Conservation (phyloP, 2,113 vertebrate species). For the Periophthalmus modestus region DNA sequence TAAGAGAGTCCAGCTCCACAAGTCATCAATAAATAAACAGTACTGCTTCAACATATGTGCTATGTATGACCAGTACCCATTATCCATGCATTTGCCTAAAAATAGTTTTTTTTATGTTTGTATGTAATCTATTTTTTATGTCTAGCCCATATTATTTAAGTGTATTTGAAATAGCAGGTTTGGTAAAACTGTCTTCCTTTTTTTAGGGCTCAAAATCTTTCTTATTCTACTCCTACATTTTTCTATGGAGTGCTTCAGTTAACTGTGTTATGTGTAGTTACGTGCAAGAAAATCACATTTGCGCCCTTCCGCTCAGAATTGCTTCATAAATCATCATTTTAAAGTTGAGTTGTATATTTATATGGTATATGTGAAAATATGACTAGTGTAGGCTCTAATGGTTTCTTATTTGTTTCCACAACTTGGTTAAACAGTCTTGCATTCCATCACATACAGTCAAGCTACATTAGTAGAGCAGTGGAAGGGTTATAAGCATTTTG, state of each 20-base stretch:
- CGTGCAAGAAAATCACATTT: neutral
- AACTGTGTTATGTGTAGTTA: neutral
- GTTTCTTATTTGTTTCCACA: neutral
- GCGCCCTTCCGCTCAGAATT: neutral
- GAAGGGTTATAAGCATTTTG: neutral
- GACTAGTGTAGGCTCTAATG: neutral
- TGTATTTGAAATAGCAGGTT: neutral
- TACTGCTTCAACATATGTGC: constrained; percentile 1
- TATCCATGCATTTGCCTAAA: neutral
- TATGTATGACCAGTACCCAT: neutral
- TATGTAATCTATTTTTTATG: neutral
- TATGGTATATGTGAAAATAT: neutral
- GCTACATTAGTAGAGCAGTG: neutral
- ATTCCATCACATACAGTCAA: neutral
- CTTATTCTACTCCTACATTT: neutral
- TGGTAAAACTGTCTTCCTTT: neutral
- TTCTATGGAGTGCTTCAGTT: neutral
- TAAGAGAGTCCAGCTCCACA: neutral
- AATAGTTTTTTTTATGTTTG: neutral
- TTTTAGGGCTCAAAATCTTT: neutral
- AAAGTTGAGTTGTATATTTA: neutral
- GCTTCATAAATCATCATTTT: constrained; percentile 5
- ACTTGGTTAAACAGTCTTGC: neutral
- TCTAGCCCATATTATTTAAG: neutral
- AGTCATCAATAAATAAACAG: constrained; percentile 1